These are phyloP conservation scores for Leucophora obtusa DNA, from an alignment of 2,888 invertebrate species.

Conservation along the genomic window DNA sequence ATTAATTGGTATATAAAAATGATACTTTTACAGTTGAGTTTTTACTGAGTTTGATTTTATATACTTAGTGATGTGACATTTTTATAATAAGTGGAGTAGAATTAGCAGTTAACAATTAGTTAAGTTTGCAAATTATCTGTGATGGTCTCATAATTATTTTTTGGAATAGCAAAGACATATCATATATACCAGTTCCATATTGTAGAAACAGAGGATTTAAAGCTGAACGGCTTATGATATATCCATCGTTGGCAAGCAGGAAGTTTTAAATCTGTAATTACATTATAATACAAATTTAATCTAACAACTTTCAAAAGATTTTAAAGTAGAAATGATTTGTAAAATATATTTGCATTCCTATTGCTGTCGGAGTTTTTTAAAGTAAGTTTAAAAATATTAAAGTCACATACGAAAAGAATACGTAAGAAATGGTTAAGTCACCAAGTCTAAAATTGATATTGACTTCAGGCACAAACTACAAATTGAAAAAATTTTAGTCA, in stretches of 20 bases:
- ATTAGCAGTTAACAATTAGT: constrained; percentile 58
- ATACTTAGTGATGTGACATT: constrained; percentile 63
- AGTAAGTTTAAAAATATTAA: too few species aligned
- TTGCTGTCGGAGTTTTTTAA: too few species aligned
- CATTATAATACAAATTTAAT: too few species aligned
- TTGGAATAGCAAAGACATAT: constrained; percentile 36
- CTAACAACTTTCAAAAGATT: too few species aligned
- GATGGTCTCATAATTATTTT: constrained; percentile 42
- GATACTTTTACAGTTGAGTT: constrained; percentile 37
- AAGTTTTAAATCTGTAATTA: neutral
- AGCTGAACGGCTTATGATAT: neutral
- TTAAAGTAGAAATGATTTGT: too few species aligned
- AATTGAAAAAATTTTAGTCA: too few species aligned
- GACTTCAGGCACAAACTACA: too few species aligned
- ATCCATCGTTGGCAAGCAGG: neutral
- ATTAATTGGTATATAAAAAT: constrained; percentile 31
- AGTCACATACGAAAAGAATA: too few species aligned
- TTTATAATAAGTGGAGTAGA: constrained; percentile 49
- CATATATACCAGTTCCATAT: constrained; percentile 59
- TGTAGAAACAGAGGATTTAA: constrained; percentile 8
- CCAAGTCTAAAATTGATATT: too few species aligned
- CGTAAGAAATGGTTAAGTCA: too few species aligned
- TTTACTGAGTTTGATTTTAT: constrained; percentile 31
- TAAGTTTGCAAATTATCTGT: constrained; percentile 55
- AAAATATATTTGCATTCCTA: too few species aligned